Evolutionary conservation across 1,140 invertebrate species (phyloP).

Genomic region (Acromyrmex echinatior): DNA sequence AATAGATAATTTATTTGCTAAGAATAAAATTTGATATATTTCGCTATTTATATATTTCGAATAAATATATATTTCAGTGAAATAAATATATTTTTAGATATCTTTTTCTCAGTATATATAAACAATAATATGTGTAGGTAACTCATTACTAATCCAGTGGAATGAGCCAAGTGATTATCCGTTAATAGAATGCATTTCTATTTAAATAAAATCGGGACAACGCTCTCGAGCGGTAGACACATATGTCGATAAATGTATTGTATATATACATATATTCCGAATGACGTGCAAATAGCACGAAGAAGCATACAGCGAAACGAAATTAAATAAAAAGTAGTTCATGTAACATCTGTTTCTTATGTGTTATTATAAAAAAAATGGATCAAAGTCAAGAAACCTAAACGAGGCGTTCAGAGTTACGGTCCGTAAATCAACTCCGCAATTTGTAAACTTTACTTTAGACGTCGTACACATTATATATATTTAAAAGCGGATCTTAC

Average conservation of each 20-base stretch:
- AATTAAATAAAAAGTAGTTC: not conserved
- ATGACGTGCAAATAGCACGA: not conserved
- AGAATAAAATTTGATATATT: too few species aligned
- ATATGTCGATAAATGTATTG: conserved; percentile 16
- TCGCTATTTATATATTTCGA: too few species aligned
- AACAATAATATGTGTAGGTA: not conserved
- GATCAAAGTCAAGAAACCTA: conserved; percentile 27
- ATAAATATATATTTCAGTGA: too few species aligned
- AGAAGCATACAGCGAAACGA: not conserved
- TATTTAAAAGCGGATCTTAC: conserved; percentile 32
- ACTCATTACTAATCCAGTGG: not conserved
- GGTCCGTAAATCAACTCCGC: conserved; percentile 38
- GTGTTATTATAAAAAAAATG: conserved; percentile 27
- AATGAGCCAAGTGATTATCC: not conserved
- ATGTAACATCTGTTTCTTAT: not conserved
- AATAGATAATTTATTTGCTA: too few species aligned
- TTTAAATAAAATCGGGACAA: conserved; percentile 13
- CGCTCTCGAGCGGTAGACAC: not conserved
- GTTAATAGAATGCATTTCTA: not conserved
- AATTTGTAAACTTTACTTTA: conserved; percentile 8
- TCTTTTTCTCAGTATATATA: too few species aligned
- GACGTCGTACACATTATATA: not conserved
- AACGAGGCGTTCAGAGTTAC: conserved; percentile 18
- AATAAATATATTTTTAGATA: too few species aligned
- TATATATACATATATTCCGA: not conserved